Percentiles rank a stretch among this genome's conserved stretches.
phyloP scores from a whole-genome alignment of 2,797 vertebrate genomes.

The Gambusia yucatana region DNA sequence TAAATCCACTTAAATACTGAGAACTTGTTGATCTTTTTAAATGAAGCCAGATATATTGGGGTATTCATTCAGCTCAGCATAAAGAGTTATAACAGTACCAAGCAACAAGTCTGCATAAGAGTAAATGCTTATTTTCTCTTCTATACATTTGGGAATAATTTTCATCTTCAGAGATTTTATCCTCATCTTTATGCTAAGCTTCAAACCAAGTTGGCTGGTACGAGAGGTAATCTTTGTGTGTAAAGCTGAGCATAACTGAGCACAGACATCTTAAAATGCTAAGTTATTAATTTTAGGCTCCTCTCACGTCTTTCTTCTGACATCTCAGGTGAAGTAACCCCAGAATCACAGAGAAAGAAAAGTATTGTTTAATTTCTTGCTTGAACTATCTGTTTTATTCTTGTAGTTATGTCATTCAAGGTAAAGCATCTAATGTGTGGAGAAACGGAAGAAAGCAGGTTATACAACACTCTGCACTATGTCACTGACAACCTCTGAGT shows the following conservation, averaged over 20 bases:
- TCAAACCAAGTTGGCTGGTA: neutral
- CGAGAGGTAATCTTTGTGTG: neutral
- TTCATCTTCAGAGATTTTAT: neutral
- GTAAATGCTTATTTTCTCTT: neutral
- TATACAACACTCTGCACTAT: slow-evolving; percentile 53
- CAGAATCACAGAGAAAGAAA: slow-evolving; percentile 26
- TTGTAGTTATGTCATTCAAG: slow-evolving; percentile 22
- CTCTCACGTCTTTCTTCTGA: slow-evolving; percentile 10
- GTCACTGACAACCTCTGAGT: slow-evolving; percentile 43
- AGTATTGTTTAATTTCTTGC: slow-evolving; percentile 44
- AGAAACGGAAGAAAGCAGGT: slow-evolving; percentile 28
- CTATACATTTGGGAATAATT: neutral
- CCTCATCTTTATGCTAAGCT: slow-evolving; percentile 23
- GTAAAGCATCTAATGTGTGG: slow-evolving; percentile 30
- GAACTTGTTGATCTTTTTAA: neutral
- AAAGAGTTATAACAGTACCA: neutral
- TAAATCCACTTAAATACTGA: neutral
- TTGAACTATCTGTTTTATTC: slow-evolving; percentile 39
- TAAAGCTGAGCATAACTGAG: neutral
- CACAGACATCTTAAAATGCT: slow-evolving; percentile 24
- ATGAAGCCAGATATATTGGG: neutral
- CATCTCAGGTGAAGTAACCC: slow-evolving; percentile 15
- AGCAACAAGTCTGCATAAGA: neutral
- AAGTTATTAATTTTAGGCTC: slow-evolving; percentile 18
- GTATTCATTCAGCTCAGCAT: slow-evolving; percentile 1